Evolutionary conservation across 2,113 vertebrate genomes (phyloP).

Genomic region (Panthera uncia): DNA sequence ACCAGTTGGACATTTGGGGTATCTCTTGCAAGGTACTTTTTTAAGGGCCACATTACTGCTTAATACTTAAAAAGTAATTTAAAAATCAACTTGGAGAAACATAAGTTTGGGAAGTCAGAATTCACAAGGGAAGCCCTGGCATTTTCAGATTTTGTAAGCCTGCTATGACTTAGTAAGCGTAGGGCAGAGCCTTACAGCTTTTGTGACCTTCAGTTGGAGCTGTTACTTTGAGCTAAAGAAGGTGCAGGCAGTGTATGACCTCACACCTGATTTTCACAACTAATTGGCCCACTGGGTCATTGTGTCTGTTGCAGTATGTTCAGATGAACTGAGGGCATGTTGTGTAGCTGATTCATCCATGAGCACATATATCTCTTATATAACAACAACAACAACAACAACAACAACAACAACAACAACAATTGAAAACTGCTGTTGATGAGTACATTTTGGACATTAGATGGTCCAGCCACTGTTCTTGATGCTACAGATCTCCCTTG

Average conservation of each 20-base stretch:
- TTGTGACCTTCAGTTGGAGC: background rate
- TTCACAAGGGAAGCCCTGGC: background rate
- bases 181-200: background rate
- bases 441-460: background rate
- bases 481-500: background rate
- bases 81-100: constrained; percentile 29
- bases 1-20: background rate
- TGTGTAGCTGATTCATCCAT: background rate
- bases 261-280: background rate
- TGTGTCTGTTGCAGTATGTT: background rate
- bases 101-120: background rate
- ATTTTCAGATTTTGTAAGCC: background rate
- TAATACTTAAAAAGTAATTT: background rate
- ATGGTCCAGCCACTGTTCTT: background rate
- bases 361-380: background rate
- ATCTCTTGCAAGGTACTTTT: background rate
- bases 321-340: background rate
- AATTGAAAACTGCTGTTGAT: background rate
- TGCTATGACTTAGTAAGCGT: background rate
- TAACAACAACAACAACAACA: background rate
- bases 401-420: background rate
- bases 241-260: background rate
- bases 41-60: background rate
- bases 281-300: constrained; percentile 57
- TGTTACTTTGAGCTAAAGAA: constrained; percentile 52